Base-by-base conservation (phyloP, 2,113 vertebrate species). In the Petrocephalus zakoni region DNA sequence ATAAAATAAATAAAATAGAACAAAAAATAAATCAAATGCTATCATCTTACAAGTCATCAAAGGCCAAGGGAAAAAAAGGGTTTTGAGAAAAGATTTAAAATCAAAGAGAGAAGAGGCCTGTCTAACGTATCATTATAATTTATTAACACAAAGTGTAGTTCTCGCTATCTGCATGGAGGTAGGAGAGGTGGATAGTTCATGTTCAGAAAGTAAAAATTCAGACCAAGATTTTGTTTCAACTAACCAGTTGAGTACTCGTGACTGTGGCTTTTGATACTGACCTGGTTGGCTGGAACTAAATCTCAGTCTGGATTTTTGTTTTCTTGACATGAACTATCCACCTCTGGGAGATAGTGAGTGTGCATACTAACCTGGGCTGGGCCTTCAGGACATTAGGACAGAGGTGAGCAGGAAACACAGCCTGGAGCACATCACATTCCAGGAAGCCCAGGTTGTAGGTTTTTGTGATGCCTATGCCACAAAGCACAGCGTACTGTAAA, bases 341-440 rank as follows among this genome's bases (percentile, higher is more conserved):
- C n/a, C 61, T 68, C 61, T 29, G 61, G n/a, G 61, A 68, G 61
- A 68, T 68, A n/a, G 61, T 0, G 1, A 61, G 51, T 87, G 64
- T 17, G 13, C 53, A 25, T 90, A 85, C 85, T 95, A 95, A 99
- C 98, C 97, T 98, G 92, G 97, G 95, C 4, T 96, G 96, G 89
- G 97, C 93, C 92, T 94, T 96, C 51, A 99, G 94, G n/a, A 96
- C 89, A 89, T 98, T 99, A 55, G 95, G 93, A 89, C 97, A 98
- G 84, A 95, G 91, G 86, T 95, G 95, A 92, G 96, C 95, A 47
- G 96, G 92, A 95, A 98, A 98, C 92, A 97, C 93, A 56, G 97
- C 97, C 95, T 98, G 96, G 88, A 98, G 90, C 1, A 97, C 95
- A 46, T 96, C 96, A 90, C 97, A 97, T 29, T 98, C 97, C 92